phyloP scores from a whole-genome alignment of 2,888 invertebrate species.

The Margaritifera margaritifera region DNA sequence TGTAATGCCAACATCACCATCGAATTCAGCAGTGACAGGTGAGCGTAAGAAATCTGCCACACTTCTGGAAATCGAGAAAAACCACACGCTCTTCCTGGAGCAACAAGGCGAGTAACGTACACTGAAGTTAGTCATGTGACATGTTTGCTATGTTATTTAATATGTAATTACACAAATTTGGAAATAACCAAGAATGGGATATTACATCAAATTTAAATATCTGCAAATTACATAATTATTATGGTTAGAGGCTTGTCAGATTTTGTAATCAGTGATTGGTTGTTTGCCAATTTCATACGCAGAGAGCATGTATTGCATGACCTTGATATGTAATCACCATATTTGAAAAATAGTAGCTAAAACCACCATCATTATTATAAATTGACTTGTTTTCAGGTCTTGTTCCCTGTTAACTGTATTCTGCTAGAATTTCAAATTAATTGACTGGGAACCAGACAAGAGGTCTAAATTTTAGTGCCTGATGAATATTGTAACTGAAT shows the following conservation, averaged over 20 bases:
- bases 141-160: constrained; percentile 9
- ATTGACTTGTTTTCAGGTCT: too few relatives aligned
- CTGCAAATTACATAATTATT: background rate
- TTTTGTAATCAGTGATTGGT: too few relatives aligned
- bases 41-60: constrained; percentile 75
- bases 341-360: constrained; percentile 1
- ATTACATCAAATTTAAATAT: background rate
- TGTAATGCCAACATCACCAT: constrained; percentile 12
- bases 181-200: background rate
- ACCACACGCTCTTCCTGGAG: constrained; percentile 87
- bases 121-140: constrained; percentile 45
- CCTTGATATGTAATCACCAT: constrained; percentile 7
- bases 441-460: too few relatives aligned
- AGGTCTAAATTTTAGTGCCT: too few relatives aligned
- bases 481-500: too few relatives aligned
- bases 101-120: constrained; percentile 83
- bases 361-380: too few relatives aligned
- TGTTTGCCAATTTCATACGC: too few relatives aligned
- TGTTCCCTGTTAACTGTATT: too few relatives aligned
- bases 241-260: background rate
- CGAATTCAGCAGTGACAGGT: constrained; percentile 32
- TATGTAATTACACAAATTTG: background rate
- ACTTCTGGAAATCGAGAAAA: constrained; percentile 90
- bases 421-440: too few relatives aligned
- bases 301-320: constrained; percentile 1